A percentile compares a stretch with the other conserved stretches of the same genome.
Conservation (phyloP, 2,888 invertebrate species). For the Nematopogon swammerdamellus region DNA sequence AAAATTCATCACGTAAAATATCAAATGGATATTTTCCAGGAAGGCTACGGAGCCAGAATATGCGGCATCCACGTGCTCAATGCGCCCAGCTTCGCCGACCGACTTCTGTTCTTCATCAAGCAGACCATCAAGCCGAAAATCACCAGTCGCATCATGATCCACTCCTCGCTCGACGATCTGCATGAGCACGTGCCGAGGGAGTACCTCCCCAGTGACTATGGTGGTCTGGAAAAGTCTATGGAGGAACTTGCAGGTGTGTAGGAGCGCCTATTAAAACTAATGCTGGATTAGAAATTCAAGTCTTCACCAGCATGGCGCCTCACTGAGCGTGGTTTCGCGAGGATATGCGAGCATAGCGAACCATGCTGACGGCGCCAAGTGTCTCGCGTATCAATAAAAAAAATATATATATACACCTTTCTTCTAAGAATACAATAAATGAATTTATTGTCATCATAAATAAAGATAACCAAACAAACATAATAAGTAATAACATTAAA, state of each 20-base stretch:
- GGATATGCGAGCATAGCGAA: no score
- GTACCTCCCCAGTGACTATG: conserved; percentile 32
- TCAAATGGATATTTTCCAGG: conserved; percentile 26
- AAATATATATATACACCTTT: no score
- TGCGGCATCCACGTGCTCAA: conserved; percentile 41
- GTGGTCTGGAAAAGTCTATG: conserved; percentile 27
- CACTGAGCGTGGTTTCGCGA: no score
- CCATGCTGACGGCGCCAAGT: no score
- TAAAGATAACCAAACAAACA: no score
- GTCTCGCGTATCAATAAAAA: no score
- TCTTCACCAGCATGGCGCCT: no score
- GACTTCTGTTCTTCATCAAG: conserved; percentile 29
- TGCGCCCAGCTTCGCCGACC: conserved; percentile 25
- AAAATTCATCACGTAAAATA: no score
- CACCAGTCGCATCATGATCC: conserved; percentile 28
- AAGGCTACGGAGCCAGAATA: conserved; percentile 36
- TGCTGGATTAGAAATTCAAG: no score
- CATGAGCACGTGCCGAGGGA: conserved; percentile 25
- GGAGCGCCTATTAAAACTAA: not conserved
- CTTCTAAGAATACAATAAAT: no score
- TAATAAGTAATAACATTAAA: no score
- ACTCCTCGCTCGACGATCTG: conserved; percentile 26
- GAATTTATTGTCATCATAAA: no score
- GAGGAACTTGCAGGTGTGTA: conserved; percentile 30
- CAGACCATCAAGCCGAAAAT: conserved; percentile 37